These are phyloP conservation scores for Schizaphis graminum DNA, from an alignment of 2,888 invertebrate genomes.

Conservation along the genomic window DNA sequence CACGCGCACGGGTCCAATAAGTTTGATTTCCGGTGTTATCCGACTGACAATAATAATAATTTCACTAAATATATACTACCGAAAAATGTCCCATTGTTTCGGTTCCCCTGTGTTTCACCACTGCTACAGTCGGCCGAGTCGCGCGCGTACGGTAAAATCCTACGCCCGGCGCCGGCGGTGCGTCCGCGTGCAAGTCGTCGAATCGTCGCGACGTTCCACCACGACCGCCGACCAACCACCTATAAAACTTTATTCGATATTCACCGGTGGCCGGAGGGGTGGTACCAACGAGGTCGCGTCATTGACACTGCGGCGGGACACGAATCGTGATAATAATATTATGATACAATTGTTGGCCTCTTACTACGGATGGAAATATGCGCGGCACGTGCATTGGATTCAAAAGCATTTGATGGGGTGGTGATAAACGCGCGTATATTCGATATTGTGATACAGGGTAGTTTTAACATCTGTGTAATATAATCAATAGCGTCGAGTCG, in stretches of 20 bases:
- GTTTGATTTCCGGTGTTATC: slow-evolving; percentile 63
- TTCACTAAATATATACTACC: background rate
- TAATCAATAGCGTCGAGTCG: background rate
- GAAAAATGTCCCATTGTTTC: slow-evolving; percentile 60
- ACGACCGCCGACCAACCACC: no score
- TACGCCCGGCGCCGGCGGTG: background rate
- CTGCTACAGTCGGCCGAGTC: slow-evolving; percentile 13
- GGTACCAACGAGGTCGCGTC: background rate
- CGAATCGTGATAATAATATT: background rate
- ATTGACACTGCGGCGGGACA: background rate
- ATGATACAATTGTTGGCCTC: background rate
- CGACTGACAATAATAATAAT: slow-evolving; percentile 49
- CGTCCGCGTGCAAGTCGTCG: background rate
- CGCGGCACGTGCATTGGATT: background rate
- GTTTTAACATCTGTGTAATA: background rate
- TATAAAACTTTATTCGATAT: background rate
- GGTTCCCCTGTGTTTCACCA: slow-evolving; percentile 27
- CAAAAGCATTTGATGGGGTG: background rate
- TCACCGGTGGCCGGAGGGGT: background rate
- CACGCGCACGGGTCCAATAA: slow-evolving; percentile 52
- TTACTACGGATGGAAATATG: background rate
- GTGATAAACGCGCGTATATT: background rate
- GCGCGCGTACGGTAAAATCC: background rate
- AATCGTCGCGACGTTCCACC: background rate
- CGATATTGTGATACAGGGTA: background rate